Evolutionary conservation across 2,797 vertebrate species (phyloP), one percentile per base, ranked within the genome.

Genomic region (Helicolenus hilgendorfi): DNA sequence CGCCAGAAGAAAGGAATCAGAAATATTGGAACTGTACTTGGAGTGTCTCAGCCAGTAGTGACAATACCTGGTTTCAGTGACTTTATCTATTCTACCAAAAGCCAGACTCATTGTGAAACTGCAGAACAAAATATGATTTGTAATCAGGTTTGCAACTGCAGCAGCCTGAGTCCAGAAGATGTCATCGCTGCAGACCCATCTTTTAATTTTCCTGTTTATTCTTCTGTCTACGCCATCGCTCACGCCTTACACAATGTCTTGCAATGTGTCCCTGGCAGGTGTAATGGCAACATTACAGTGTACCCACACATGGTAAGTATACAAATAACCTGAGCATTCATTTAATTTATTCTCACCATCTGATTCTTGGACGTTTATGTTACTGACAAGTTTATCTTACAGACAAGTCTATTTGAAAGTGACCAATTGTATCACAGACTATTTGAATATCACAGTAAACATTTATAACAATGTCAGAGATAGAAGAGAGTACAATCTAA

Each of bases 241-340:
- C 94, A 97, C 0, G 95, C 97, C 31, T 95, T 99, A 58, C 98
- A 98, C 5, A 92, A 89, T 18, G 81, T 94, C 67, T 90, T 98
- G 29, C 91, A 96, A 26, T 99, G 98, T 4, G 72, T 89, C 71
- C 81, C 60, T 0, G 94, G 94, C 11, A 22, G 1, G 1, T 99
- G 98, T 91, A 84, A 86, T 5, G 81, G 63, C 13, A 88, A 80
- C 6, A 82, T 69, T 14, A 87, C 67, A 0, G 77, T 98, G 31
- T 93, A 97, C 20, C 98, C 98, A 3, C 95, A 97, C 92, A 97
- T 97, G 98, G 98, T 99, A 90, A 96, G 97, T 81, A 56, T 18
- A 35, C 7, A 45, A n/a, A 55, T 14, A 3, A 77, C n/a, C 6
- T 26, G 3, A 41, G 2, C 1, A 71, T 14, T 26, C 0, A 62